Evolutionary conservation across 1,140 invertebrate species (phyloP).

Genomic region (Wasmannia auropunctata): DNA sequence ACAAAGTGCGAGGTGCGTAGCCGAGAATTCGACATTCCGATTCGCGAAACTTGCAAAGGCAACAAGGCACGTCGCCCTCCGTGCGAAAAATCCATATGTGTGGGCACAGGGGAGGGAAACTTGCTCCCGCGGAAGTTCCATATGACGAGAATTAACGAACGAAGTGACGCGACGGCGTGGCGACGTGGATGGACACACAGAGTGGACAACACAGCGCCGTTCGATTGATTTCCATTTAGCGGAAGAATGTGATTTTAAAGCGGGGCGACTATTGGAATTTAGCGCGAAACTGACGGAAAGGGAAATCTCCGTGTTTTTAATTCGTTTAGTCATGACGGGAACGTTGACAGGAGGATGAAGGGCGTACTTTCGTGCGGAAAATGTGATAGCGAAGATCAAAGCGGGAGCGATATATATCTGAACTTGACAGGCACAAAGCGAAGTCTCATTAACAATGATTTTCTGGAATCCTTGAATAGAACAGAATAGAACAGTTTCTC

Average conservation of each 20-base stretch:
- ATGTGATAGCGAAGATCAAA: neutral
- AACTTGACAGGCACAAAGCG: neutral
- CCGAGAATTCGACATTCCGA: neutral
- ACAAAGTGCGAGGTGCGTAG: neutral
- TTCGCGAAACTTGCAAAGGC: conserved; percentile 15
- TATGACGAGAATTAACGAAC: conserved; percentile 47
- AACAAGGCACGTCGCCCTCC: conserved; percentile 21
- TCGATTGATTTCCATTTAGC: conserved; percentile 37
- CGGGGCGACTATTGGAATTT: neutral
- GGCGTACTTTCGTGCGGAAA: neutral
- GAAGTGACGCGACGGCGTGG: neutral
- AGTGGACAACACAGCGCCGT: conserved; percentile 11
- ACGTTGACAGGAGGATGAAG: neutral
- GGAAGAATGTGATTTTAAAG: conserved; percentile 45
- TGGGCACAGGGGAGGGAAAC: conserved; percentile 12
- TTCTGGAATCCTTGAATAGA: neutral
- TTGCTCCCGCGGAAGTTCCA: conserved; percentile 37
- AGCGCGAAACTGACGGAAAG: neutral
- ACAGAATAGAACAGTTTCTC: neutral
- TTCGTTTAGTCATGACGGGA: neutral
- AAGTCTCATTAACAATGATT: neutral
- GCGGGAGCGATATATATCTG: neutral
- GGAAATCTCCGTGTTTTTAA: conserved; percentile 37
- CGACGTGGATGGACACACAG: neutral
- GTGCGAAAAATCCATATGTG: conserved; percentile 3